A percentile compares a stretch with the other conserved stretches of the same genome.
These are phyloP conservation scores for Ctenosaura bakeri DNA, from an alignment of 2,797 vertebrate genomes.

Conservation along the genomic window DNA sequence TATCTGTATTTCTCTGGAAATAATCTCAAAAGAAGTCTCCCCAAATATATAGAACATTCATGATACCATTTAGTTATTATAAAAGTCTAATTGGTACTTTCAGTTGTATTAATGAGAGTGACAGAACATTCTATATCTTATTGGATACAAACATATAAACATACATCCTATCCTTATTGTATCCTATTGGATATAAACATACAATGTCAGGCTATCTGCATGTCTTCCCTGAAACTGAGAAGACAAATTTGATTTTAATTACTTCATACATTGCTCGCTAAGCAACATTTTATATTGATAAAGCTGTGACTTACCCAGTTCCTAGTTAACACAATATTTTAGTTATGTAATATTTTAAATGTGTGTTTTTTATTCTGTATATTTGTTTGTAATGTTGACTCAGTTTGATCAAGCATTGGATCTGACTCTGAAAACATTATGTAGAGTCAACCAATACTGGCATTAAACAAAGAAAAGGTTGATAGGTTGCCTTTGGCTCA, in stretches of 20 bases:
- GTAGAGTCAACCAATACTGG: slow-evolving; percentile 26
- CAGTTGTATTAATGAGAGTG: background rate
- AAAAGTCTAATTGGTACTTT: no score
- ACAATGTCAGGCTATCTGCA: slow-evolving; percentile 19
- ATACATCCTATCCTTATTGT: no score
- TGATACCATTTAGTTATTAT: background rate
- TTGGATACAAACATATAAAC: no score
- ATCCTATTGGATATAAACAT: slow-evolving; percentile 14
- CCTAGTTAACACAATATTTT: slow-evolving; percentile 44
- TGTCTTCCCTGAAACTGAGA: slow-evolving; percentile 35
- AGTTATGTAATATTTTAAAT: slow-evolving; percentile 34
- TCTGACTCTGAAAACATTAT: slow-evolving; percentile 60
- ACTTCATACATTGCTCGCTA: background rate
- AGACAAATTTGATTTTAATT: slow-evolving; percentile 62
- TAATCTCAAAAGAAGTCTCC: background rate
- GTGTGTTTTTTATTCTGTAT: slow-evolving; percentile 36
- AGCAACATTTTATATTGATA: background rate
- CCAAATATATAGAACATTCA: background rate
- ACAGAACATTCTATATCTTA: no score
- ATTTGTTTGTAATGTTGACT: slow-evolving; percentile 48
- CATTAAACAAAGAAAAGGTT: slow-evolving; percentile 50
- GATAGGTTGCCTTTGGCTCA: slow-evolving; percentile 48
- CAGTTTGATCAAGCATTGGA: slow-evolving; percentile 25
- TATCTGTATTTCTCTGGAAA: background rate
- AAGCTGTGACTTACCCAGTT: slow-evolving; percentile 29